A percentile compares a stretch with the other conserved stretches of the same genome.
phyloP scores from a whole-genome alignment of 2,888 invertebrate species.

The Chrysomela aeneicollis region DNA sequence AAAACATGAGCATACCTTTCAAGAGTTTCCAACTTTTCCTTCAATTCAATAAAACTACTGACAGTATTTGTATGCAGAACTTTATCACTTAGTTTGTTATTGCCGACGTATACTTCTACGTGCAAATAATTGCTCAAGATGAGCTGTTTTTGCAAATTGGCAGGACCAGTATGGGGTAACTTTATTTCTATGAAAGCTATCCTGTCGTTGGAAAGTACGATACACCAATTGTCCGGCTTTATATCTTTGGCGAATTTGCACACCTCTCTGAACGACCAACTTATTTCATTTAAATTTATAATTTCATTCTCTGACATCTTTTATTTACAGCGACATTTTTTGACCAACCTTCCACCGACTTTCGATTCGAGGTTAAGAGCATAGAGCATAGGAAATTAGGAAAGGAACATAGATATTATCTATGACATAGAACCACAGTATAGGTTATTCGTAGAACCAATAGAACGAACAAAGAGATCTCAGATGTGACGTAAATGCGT shows the following conservation, averaged over 20 bases:
- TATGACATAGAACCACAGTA: no score
- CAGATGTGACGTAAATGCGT: no score
- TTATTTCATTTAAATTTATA: constrained; percentile 20
- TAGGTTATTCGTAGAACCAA: no score
- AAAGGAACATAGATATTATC: no score
- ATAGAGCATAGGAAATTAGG: no score
- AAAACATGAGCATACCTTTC: constrained; percentile 15
- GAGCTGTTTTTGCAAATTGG: constrained; percentile 29
- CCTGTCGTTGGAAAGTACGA: constrained; percentile 24
- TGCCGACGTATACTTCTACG: constrained; percentile 25
- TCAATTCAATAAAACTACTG: constrained; percentile 20
- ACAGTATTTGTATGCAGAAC: constrained; percentile 20
- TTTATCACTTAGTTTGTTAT: constrained; percentile 21
- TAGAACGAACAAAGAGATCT: no score
- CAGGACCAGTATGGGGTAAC: constrained; percentile 24
- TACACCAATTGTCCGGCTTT: constrained; percentile 24
- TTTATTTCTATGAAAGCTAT: constrained; percentile 29
- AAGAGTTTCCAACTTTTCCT: constrained; percentile 17
- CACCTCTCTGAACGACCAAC: constrained; percentile 26
- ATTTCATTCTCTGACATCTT: constrained; percentile 26
- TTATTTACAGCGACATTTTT: constrained; percentile 26
- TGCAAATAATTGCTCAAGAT: constrained; percentile 29
- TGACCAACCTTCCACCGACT: no score
- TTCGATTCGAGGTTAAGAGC: constrained; percentile 27
- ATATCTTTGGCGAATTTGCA: constrained; percentile 25